These are phyloP conservation scores for Miltochrista miniata DNA, from an alignment of 2,888 invertebrate species.

Conservation along the genomic window DNA sequence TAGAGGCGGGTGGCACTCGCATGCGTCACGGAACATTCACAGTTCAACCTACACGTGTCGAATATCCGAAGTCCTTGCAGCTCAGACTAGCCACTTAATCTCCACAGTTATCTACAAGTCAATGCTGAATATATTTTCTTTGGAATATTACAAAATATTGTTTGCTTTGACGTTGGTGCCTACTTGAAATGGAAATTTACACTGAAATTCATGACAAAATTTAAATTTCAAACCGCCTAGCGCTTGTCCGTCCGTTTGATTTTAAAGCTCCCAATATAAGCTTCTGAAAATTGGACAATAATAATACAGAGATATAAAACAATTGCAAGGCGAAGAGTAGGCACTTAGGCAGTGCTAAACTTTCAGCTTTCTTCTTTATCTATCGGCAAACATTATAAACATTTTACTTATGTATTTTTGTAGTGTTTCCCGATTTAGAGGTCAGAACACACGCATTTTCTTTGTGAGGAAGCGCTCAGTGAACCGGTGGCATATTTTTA, in stretches of 20 bases:
- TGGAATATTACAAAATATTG: conserved; percentile 5
- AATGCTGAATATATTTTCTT: conserved; percentile 9
- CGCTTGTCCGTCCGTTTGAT: too few relatives aligned
- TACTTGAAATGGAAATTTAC: neutral
- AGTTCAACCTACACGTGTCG: conserved; percentile 45
- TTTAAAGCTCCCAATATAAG: too few relatives aligned
- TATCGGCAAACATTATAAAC: conserved; percentile 35
- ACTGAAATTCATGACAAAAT: too few relatives aligned
- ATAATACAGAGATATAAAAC: too few relatives aligned
- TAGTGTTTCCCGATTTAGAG: conserved; percentile 66
- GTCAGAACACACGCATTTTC: conserved; percentile 71
- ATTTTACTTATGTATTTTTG: conserved; percentile 36
- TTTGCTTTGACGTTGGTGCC: neutral
- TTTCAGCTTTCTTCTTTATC: conserved; percentile 37
- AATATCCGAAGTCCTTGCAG: conserved; percentile 42
- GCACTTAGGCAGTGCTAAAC: too few relatives aligned
- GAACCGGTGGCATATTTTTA: conserved; percentile 76
- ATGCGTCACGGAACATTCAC: too few relatives aligned
- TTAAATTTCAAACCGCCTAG: too few relatives aligned
- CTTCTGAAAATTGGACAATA: too few relatives aligned
- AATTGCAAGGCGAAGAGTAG: too few relatives aligned
- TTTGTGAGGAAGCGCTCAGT: conserved; percentile 75
- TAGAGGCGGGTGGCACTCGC: too few relatives aligned
- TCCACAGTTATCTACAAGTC: conserved; percentile 17
- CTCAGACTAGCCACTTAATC: conserved; percentile 24